Evolutionary conservation across 2,113 vertebrate genomes (phyloP).

Genomic region (Todiramphus chloris): DNA sequence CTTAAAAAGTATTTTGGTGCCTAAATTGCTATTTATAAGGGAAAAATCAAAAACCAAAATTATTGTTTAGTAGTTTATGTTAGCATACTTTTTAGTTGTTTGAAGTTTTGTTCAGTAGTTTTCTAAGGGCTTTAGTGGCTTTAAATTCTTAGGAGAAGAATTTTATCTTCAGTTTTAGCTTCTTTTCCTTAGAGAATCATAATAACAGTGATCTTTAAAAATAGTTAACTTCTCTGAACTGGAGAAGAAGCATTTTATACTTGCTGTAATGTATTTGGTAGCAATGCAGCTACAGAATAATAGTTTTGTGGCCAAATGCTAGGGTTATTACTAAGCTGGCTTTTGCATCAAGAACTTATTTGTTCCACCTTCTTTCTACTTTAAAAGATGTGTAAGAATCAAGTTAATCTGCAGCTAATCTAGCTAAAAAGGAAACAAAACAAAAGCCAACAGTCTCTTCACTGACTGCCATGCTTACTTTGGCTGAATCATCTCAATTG

Average conservation of each 20-base stretch:
- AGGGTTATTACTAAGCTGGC: background rate
- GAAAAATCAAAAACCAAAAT: background rate
- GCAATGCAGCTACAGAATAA: background rate
- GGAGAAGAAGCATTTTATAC: background rate
- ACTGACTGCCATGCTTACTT: conserved; percentile 57
- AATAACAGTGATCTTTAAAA: background rate
- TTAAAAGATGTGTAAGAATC: conserved; percentile 7
- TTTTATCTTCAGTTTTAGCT: background rate
- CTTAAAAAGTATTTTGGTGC: background rate
- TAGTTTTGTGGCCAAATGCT: background rate
- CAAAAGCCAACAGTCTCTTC: conserved; percentile 24
- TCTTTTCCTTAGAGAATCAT: background rate
- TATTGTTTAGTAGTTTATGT: background rate
- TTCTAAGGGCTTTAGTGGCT: background rate
- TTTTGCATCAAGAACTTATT: background rate
- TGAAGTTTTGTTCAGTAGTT: background rate
- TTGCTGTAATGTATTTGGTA: background rate
- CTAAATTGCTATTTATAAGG: background rate
- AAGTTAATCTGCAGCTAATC: conserved; percentile 57
- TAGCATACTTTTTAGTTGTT: background rate
- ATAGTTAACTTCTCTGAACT: background rate
- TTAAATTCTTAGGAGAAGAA: background rate
- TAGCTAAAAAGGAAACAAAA: conserved; percentile 30
- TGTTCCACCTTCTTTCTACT: background rate
- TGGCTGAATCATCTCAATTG: conserved; percentile 49